These are phyloP conservation scores for Myrmophylax atrothorax DNA, from an alignment of 2,113 vertebrate species.

Conservation along the genomic window DNA sequence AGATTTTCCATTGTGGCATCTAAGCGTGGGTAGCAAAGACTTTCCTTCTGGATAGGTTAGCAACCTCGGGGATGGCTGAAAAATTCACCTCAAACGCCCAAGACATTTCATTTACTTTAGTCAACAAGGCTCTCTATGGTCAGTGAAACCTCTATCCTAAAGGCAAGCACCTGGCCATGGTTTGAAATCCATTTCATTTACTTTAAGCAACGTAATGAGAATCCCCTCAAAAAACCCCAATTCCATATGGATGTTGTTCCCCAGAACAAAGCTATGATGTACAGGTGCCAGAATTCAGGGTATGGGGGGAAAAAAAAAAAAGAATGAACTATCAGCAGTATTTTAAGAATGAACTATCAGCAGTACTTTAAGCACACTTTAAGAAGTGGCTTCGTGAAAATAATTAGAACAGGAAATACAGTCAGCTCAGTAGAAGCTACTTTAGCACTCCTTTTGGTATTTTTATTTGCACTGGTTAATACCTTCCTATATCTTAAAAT, in stretches of 20 bases:
- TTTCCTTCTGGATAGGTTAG: neutral
- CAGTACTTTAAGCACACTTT: neutral
- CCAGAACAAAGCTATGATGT: neutral
- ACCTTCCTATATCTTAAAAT: neutral
- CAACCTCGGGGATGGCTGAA: neutral
- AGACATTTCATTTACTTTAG: neutral
- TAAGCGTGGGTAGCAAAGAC: neutral
- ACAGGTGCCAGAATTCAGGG: neutral
- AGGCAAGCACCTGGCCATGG: neutral
- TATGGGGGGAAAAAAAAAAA: neutral
- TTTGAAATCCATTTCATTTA: neutral
- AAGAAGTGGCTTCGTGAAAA: neutral
- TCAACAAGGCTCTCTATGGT: neutral
- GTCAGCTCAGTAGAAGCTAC: neutral
- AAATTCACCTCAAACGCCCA: neutral
- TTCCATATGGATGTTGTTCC: neutral
- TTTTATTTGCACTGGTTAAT: conserved; percentile 54
- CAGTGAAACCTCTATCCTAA: neutral
- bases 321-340: rapidly evolving
- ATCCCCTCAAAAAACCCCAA: neutral
- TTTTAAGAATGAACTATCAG: rapidly evolving
- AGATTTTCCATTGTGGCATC: neutral
- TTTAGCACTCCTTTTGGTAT: conserved; percentile 16
- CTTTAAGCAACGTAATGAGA: neutral
- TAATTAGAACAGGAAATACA: conserved; percentile 25